Percentiles rank a stretch among this genome's conserved stretches.
These are phyloP conservation scores for Myotis pilosus DNA, from an alignment of 2,797 vertebrate species.

Conservation along the genomic window DNA sequence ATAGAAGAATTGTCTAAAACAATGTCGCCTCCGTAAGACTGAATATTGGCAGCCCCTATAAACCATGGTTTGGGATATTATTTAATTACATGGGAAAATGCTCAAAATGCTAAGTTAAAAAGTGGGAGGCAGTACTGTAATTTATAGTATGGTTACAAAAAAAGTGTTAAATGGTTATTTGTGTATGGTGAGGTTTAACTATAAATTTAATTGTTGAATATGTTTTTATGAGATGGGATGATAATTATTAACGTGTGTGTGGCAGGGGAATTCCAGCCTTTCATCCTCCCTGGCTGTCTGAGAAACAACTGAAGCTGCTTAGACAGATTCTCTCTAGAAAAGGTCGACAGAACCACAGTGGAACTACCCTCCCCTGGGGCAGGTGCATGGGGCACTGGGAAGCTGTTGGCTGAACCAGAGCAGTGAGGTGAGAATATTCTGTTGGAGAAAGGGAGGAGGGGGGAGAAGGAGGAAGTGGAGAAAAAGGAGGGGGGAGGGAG, in stretches of 20 bases:
- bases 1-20: constrained; percentile 29
- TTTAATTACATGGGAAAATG: constrained; percentile 25
- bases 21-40: not conserved
- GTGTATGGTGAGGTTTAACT: not conserved
- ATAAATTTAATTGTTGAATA: constrained; percentile 8
- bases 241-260: not conserved
- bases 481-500: too few relatives aligned
- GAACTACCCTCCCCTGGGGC: not conserved
- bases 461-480: too few relatives aligned
- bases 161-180: not conserved
- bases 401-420: not conserved
- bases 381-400: not conserved
- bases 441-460: too few relatives aligned
- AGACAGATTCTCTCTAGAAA: not conserved
- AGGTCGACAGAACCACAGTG: not conserved
- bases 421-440: not conserved
- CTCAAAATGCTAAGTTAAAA: constrained; percentile 30
- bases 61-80: not conserved
- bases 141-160: not conserved
- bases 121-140: not conserved
- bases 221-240: constrained; percentile 12
- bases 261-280: not conserved
- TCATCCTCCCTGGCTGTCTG: not conserved
- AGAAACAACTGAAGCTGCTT: not conserved
- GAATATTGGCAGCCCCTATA: not conserved